These are phyloP conservation scores for Asarcornis scutulata DNA, from an alignment of 2,113 vertebrate genomes.

Conservation along the genomic window DNA sequence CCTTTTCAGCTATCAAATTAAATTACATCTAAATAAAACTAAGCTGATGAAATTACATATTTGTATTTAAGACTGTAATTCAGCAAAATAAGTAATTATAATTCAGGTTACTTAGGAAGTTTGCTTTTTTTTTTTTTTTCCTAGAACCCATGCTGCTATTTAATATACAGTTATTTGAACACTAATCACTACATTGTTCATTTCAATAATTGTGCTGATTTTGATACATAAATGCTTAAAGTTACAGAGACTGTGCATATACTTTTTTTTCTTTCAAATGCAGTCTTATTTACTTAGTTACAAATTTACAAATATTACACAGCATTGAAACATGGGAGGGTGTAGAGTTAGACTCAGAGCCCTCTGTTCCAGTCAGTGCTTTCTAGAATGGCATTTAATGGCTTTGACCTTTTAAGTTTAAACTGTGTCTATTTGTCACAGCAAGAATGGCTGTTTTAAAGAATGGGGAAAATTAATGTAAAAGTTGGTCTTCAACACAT, in stretches of 20 bases:
- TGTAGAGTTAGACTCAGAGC: neutral
- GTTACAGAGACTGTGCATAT: accelerated
- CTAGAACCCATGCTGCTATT: neutral
- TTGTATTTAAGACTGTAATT: neutral
- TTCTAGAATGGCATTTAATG: neutral
- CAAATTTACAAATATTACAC: neutral
- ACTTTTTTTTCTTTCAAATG: neutral
- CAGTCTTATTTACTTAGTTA: neutral
- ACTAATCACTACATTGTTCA: neutral
- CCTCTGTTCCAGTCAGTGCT: neutral
- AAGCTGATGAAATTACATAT: neutral
- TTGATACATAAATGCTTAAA: neutral
- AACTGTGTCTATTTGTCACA: neutral
- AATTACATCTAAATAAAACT: neutral
- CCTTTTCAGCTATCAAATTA: neutral
- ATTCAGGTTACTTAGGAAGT: neutral
- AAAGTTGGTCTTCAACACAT: neutral
- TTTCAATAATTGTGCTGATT: neutral
- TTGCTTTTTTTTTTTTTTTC: neutral
- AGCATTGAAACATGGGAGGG: neutral
- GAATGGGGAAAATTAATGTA: neutral
- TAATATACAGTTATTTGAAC: neutral
- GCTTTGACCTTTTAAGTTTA: neutral
- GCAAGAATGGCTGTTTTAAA: neutral
- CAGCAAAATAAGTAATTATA: neutral